Evolutionary conservation across 2,888 invertebrate genomes (phyloP), one percentile per base, ranked within the genome.

Genomic region (Agrochola macilenta): DNA sequence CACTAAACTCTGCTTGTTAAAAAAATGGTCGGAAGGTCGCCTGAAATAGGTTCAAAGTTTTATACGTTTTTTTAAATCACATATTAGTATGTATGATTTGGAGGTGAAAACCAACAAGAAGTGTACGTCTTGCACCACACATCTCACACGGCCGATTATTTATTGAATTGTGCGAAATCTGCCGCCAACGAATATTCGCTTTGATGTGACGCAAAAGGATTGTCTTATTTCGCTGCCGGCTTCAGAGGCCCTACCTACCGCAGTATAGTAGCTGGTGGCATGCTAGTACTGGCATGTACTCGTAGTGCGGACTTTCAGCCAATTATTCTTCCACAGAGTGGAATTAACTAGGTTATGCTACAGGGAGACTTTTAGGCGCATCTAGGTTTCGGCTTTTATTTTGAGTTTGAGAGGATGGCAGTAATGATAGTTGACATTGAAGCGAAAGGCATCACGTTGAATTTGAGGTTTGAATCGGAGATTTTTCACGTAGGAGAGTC

Each of bases 151-250:
- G 85, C 78, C 90, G 90, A 91, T 90, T 92, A 93, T 93, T 93
- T 93, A 93, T 93, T 92, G 93, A 92, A 92, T 92, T 89, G 89
- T 89, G 89, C 87, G 89, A 91, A 91, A 92, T 90, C 89, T 92
- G 88, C 88, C 89, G 82, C 80, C 85, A 82, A 85, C 89, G 89
- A 87, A 88, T 83, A 89, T 89, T 88, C 87, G 86, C 86, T 88
- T 87, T 89, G 91, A 91, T 90, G 90, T 87, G 89, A 87, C 89
- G 89, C 81, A 88, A 90, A 91, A 89, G 93, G 90, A 91, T 92
- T 92, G 92, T 91, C 91, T 90, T 90, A 87, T 89, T 89, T 86
- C 74, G 71, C 30, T 64, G 63, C 80, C 52, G 60, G 49, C 76
- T 79, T 76, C 57, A 39, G 60, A 26, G 5, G 52, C 20, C 9